Conservation (phyloP, 2,797 vertebrate species). For the Ctenochaetus hawaiiensis region DNA sequence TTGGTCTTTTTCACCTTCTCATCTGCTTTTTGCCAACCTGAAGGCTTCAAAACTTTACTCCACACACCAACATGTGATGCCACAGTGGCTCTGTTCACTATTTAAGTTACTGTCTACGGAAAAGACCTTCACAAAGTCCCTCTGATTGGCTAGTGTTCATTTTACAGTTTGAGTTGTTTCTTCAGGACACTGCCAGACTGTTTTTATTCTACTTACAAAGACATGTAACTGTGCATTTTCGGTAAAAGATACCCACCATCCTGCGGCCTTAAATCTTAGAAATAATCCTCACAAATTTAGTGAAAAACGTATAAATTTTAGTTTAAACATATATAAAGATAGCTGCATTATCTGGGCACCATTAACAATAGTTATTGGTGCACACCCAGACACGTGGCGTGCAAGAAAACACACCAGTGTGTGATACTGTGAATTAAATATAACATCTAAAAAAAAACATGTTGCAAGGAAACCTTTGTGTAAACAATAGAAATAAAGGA, state of each 20-base stretch:
- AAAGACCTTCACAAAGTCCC: too few relatives aligned
- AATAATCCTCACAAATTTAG: background rate
- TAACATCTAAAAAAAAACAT: constrained; percentile 8
- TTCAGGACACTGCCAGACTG: background rate
- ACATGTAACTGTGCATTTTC: background rate
- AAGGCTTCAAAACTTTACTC: too few relatives aligned
- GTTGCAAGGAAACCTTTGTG: constrained; percentile 21
- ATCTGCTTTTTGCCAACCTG: too few relatives aligned
- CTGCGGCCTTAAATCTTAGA: background rate
- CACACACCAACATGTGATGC: too few relatives aligned
- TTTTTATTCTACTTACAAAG: background rate
- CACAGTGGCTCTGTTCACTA: too few relatives aligned
- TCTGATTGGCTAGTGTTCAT: too few relatives aligned
- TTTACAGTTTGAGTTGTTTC: too few relatives aligned
- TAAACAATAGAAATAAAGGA: constrained; percentile 32
- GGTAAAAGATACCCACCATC: background rate
- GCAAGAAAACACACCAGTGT: background rate
- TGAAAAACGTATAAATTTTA: too few relatives aligned
- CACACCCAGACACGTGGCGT: constrained; percentile 1
- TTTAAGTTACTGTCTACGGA: too few relatives aligned
- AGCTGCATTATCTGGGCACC: background rate
- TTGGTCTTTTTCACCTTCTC: too few relatives aligned
- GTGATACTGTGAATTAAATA: constrained; percentile 12
- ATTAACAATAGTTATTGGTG: background rate
- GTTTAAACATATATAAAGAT: too few relatives aligned